Evolutionary conservation across 2,888 invertebrate species (phyloP).

Genomic region (Ophion costatus): DNA sequence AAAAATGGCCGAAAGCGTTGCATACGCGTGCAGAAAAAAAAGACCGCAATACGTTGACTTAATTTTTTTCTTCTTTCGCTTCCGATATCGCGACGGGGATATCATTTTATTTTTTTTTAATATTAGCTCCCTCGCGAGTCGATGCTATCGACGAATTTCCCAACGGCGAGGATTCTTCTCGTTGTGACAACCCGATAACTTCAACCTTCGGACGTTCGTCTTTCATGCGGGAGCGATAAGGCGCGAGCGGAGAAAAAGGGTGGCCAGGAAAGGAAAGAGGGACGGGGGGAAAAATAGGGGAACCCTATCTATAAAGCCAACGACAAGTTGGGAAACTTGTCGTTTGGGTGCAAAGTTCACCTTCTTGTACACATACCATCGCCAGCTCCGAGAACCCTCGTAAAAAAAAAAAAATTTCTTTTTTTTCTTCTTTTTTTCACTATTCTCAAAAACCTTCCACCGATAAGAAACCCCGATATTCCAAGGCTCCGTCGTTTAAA

Average conservation of each 20-base stretch:
- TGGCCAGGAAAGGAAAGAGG: not conserved
- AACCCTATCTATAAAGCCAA: not conserved
- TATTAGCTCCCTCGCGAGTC: not conserved
- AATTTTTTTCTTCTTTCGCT: no score
- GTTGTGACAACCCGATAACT: conserved; percentile 14
- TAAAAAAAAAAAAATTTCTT: no score
- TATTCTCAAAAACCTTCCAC: no score
- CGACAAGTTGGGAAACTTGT: conserved; percentile 51
- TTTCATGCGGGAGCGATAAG: conserved; percentile 12
- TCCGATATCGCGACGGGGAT: not conserved
- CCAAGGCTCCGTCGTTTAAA: no score
- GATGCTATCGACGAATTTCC: conserved; percentile 7
- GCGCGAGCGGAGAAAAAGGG: not conserved
- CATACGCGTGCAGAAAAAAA: no score
- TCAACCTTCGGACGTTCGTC: conserved; percentile 21
- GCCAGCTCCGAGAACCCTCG: no score
- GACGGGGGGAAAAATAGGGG: not conserved
- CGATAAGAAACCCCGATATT: no score
- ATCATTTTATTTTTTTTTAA: not conserved
- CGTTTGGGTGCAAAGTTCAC: conserved; percentile 29
- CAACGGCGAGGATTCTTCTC: not conserved
- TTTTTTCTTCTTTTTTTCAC: no score
- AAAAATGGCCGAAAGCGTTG: no score
- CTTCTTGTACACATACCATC: not conserved
- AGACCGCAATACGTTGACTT: no score